phyloP scores from a whole-genome alignment of 2,113 vertebrate species.

The Apteryx owenii region DNA sequence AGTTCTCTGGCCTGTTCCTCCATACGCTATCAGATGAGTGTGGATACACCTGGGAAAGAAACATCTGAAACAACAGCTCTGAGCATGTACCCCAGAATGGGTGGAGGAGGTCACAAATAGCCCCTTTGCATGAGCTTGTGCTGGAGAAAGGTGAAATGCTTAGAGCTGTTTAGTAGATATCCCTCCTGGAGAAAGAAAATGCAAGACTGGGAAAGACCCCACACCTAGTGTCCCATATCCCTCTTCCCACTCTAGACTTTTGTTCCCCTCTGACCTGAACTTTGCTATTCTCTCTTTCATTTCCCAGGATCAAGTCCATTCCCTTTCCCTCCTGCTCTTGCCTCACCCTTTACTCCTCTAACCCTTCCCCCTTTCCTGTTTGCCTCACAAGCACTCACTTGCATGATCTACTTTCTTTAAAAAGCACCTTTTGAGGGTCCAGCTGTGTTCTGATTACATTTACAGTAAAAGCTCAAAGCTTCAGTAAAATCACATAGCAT shows the following conservation, averaged over 20 bases:
- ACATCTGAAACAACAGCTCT: neutral
- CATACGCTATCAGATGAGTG: neutral
- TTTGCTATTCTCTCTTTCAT: neutral
- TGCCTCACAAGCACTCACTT: neutral
- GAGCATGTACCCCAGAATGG: fast-evolving
- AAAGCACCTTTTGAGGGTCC: neutral
- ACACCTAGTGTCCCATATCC: neutral
- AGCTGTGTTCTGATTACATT: neutral
- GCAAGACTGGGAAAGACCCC: neutral
- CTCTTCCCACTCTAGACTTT: neutral
- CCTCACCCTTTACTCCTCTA: neutral
- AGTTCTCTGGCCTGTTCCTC: neutral
- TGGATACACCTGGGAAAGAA: neutral
- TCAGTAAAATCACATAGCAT: neutral
- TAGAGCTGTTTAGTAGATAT: neutral
- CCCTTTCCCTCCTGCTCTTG: neutral
- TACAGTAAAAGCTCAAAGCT: neutral
- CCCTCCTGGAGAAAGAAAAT: neutral
- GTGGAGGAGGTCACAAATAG: neutral
- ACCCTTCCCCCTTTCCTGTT: neutral
- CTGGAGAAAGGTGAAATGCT: neutral
- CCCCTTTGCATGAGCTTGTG: neutral
- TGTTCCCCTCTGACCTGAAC: neutral
- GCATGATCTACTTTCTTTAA: neutral
- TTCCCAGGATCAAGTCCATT: neutral